phyloP scores from a whole-genome alignment of 2,888 invertebrate species.

The Asteroscopus sphinx region DNA sequence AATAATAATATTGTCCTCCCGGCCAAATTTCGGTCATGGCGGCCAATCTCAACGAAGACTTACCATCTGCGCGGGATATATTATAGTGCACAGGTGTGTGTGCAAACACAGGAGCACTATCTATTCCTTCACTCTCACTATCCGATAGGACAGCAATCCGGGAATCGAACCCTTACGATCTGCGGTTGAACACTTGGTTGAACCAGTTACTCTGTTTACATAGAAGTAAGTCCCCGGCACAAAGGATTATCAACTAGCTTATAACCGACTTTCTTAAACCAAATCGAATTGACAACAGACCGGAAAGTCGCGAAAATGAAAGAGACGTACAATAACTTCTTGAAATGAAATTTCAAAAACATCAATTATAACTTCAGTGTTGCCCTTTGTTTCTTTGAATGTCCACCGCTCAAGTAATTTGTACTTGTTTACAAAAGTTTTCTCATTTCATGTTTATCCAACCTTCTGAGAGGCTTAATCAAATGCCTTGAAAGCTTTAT shows the following conservation, averaged over 20 bases:
- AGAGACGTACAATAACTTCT: slow-evolving; percentile 26
- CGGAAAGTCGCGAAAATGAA: slow-evolving; percentile 4
- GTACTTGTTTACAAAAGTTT: slow-evolving; percentile 69
- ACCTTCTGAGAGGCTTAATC: slow-evolving; percentile 69
- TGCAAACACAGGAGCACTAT: too few relatives aligned
- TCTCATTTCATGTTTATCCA: slow-evolving; percentile 71
- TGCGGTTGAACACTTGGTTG: too few relatives aligned
- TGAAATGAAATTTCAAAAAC: slow-evolving; percentile 58
- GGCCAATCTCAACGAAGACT: too few relatives aligned
- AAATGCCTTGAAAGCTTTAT: slow-evolving; percentile 71
- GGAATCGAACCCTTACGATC: too few relatives aligned
- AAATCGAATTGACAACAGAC: slow-evolving; percentile 23
- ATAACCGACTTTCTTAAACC: neutral
- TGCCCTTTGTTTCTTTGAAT: slow-evolving; percentile 62
- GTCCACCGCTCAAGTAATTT: slow-evolving; percentile 67
- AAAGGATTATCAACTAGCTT: neutral
- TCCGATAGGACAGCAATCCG: too few relatives aligned
- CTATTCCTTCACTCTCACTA: too few relatives aligned
- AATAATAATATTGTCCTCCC: too few relatives aligned
- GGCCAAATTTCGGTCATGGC: too few relatives aligned
- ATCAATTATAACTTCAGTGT: slow-evolving; percentile 63
- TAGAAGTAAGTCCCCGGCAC: too few relatives aligned
- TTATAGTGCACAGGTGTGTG: too few relatives aligned
- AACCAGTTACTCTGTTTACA: too few relatives aligned
- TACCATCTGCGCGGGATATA: too few relatives aligned